Base-by-base conservation (phyloP, 2,113 vertebrate species). In the Promerops cafer region DNA sequence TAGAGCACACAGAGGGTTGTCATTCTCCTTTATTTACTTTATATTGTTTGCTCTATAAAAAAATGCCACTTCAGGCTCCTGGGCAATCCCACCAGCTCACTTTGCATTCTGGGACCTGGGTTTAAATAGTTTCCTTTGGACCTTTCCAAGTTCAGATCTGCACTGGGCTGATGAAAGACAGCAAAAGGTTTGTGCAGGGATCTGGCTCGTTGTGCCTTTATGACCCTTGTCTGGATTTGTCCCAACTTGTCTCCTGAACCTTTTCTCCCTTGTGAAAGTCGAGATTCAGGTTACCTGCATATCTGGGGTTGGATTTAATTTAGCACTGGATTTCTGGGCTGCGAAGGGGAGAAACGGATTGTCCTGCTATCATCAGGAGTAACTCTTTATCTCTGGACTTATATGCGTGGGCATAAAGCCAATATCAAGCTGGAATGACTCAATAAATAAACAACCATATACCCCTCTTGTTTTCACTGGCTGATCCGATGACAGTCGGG, bases 381-480 rank as follows among this genome's bases (percentile, higher is more conserved):
- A 88, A 92, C 79, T 93, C 60, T 88, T 92, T 97, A 90, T 93
- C 90, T 89, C 76, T 68, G 83, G 76, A 92, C 60, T 93, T 96
- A 78, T 90, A 87, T 49, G 85, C 40, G 3, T 77, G 88, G 95
- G 94, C 94, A 83, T 50, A 80, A 92, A 66, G 94, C 96, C 95
- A 93, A 52, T 63, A 91, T 33, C 40, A 60, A 54, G 90, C 82
- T 95, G 94, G 68, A 96, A 92, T 90, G 94, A 93, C 85, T 93
- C 95, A 96, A 95, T 96, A 96, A 96, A 96, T 92, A 97, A 97
- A 95, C 96, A 97, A 89, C 60, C 92, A 87, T 94, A 92, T 66
- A 78, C 85, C 64, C 90, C 66, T 80, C 90, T 94, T 94, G 83
- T 96, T 97, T 94, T 94, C 85, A 27, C 93, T 93, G 96, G 61